Evolutionary conservation across 2,888 invertebrate genomes (phyloP).

Genomic region (Clunio marinus): DNA sequence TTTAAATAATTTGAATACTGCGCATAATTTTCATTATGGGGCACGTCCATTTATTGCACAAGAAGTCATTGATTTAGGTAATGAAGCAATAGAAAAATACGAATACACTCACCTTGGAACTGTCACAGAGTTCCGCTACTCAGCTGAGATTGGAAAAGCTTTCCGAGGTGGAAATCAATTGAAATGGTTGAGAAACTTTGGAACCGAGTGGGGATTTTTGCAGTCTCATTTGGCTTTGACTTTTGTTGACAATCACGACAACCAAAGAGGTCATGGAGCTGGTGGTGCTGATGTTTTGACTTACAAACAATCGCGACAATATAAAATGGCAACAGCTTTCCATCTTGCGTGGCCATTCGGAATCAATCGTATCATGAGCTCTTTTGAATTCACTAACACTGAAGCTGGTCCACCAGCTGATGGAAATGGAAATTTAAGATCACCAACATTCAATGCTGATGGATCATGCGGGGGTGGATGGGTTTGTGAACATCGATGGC

Average conservation of each 20-base stretch:
- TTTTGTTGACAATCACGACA: conserved; percentile 82
- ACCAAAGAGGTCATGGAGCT: too few relatives aligned
- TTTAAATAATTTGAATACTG: conserved; percentile 52
- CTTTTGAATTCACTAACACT: conserved; percentile 60
- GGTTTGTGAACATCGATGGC: conserved; percentile 77
- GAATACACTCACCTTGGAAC: conserved; percentile 56
- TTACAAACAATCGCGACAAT: conserved; percentile 59
- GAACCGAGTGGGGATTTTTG: conserved; percentile 53
- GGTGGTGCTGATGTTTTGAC: conserved; percentile 57
- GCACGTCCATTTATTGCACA: conserved; percentile 55
- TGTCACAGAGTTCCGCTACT: conserved; percentile 62
- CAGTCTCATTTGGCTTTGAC: conserved; percentile 57
- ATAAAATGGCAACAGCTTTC: conserved; percentile 74
- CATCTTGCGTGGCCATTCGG: conserved; percentile 68
- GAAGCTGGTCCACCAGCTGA: conserved; percentile 56
- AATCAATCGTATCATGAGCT: conserved; percentile 74
- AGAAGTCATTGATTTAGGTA: conserved; percentile 47
- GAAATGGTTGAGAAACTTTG: conserved; percentile 53
- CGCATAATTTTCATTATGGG: conserved; percentile 53
- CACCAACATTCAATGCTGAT: conserved; percentile 59
- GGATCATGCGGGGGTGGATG: conserved; percentile 63
- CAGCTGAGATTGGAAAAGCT: conserved; percentile 55
- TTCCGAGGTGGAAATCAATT: conserved; percentile 58
- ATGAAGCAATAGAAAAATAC: conserved; percentile 43
- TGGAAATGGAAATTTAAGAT: conserved; percentile 50